Evolutionary conservation across 2,797 vertebrate species (phyloP), one percentile per base, ranked within the genome.

Genomic region (Lutjanus argentimaculatus): DNA sequence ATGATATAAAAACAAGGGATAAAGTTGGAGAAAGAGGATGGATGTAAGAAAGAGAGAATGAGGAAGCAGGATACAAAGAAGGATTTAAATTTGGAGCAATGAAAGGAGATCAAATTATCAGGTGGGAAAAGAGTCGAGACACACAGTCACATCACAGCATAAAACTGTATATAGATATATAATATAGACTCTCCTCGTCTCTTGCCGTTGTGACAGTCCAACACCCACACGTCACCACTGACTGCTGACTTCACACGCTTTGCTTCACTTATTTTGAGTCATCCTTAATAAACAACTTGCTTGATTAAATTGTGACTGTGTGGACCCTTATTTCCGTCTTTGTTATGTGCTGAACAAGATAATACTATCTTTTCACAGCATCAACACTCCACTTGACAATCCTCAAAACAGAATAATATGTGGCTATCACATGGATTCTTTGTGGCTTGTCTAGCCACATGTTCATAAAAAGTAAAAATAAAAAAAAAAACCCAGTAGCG

Each of bases 361-460:
- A 8, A 25, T 11, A 10, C 2, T 51, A 46, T 42, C 25, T 61
- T 63, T 55, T 64, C n/a, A 65, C 53, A 73, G 68, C 45, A n/a
- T 56, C 49, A 81, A 16, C 30, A 36, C 66, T 64, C 48, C 6
- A 62, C 30, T 56, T 42, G 21, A 76, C 46, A n/a, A 40, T 68
- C 69, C 70, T 58, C 25, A 62, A 58, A 75, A 69, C 73, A 86
- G 56, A 82, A 68, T n/a, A 7, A 25, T 30, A 77, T 77, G 76
- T 70, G 49, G 64, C 55, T 11, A 71, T 48, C 15, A 42, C 11
- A 16, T 19, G 11, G 6, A 64, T 40, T 88, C 42, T 17, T 22
- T 62, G 11, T 21, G n/a, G 30, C 30, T 42, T 42, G 6, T 45
- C 16, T 62, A 16, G 22, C 40, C 8, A 6, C 17, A 48, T 45